These are phyloP conservation scores for Chiloscyllium punctatum DNA, from an alignment of 2,797 vertebrate genomes.

Conservation along the genomic window DNA sequence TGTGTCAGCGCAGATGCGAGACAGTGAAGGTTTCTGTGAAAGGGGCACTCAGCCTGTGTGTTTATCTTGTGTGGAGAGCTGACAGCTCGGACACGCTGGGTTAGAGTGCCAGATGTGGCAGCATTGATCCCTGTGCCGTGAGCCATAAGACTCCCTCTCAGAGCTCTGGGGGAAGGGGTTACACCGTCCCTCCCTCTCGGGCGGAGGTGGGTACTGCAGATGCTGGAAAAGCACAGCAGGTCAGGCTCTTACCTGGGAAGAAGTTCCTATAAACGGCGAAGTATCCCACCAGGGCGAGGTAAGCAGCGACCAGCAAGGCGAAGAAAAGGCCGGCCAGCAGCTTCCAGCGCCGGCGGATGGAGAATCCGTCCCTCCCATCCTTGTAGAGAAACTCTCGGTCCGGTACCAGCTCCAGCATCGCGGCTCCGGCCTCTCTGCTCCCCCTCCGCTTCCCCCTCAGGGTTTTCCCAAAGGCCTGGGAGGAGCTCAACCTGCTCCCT, in stretches of 20 bases:
- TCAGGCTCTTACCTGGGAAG: background rate
- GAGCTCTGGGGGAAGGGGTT: background rate
- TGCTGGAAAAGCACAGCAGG: no score
- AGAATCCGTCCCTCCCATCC: no score
- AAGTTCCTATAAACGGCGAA: background rate
- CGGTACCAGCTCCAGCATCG: background rate
- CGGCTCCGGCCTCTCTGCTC: background rate
- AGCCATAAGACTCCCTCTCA: background rate
- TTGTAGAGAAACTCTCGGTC: background rate
- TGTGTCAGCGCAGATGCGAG: background rate
- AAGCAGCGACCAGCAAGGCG: background rate
- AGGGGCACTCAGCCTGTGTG: background rate
- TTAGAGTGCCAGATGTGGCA: background rate
- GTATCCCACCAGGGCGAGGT: constrained; percentile 3
- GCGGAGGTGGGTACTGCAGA: background rate
- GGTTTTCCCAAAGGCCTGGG: background rate
- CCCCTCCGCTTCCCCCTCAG: background rate
- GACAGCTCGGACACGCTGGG: background rate
- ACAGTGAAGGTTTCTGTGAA: background rate
- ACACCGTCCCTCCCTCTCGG: background rate
- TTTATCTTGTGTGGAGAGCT: background rate
- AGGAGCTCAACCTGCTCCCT: background rate
- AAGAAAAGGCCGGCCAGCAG: background rate
- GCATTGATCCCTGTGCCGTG: background rate
- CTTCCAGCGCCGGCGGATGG: background rate